phyloP scores from a whole-genome alignment of 2,797 vertebrate genomes.

The Rhadinocentrus ornatus region DNA sequence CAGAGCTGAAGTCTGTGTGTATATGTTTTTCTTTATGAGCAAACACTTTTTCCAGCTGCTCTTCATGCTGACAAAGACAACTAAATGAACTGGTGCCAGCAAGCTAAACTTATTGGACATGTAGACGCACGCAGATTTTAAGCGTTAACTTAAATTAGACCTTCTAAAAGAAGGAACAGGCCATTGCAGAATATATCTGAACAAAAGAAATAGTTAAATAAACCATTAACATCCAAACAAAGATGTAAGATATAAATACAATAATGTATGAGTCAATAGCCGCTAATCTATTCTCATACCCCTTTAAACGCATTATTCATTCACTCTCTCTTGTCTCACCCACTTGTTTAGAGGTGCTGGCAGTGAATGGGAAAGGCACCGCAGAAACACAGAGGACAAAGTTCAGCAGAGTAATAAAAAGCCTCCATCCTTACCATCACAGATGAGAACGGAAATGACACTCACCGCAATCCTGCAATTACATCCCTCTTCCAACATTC shows the following conservation, averaged over 20 bases:
- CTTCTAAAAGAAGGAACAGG: not conserved
- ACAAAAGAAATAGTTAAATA: not conserved
- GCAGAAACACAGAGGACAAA: constrained; percentile 58
- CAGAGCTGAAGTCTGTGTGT: constrained; percentile 29
- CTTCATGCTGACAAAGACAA: constrained; percentile 54
- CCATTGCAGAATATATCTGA: not conserved
- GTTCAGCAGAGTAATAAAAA: constrained; percentile 63
- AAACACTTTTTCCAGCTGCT: constrained; percentile 43
- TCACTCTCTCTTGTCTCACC: constrained; percentile 37
- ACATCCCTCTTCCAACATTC: constrained; percentile 68
- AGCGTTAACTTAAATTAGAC: not conserved
- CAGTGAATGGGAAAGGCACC: constrained; percentile 14
- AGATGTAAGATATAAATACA: not conserved
- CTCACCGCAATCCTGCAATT: constrained; percentile 72
- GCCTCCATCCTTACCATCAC: constrained; percentile 49
- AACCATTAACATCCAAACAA: not conserved
- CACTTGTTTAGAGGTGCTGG: constrained; percentile 24
- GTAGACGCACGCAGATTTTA: not conserved
- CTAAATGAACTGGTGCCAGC: constrained; percentile 13
- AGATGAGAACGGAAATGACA: constrained; percentile 65
- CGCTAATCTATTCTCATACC: not conserved
- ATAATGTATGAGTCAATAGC: not conserved
- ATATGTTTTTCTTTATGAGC: constrained; percentile 51
- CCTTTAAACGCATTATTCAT: constrained; percentile 11
- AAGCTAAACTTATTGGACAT: not conserved